Evolutionary conservation across 2,113 vertebrate genomes (phyloP).

Genomic region (Ceratotherium simum): DNA sequence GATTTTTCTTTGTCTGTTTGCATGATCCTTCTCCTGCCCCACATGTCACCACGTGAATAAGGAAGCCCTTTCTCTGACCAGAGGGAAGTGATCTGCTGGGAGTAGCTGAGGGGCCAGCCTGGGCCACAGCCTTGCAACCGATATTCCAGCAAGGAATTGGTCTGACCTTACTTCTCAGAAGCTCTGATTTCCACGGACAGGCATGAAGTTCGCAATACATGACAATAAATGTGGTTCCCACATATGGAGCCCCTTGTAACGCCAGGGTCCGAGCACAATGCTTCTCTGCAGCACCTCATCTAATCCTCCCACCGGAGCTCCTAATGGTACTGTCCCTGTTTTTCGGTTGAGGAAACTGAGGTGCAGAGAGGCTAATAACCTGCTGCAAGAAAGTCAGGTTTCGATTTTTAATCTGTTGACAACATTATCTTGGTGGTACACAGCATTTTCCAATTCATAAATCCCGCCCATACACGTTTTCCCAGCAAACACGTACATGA

Average conservation of each 20-base stretch:
- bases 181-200: background rate
- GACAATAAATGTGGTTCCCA: rapidly evolving
- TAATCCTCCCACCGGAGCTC: rapidly evolving
- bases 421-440: rapidly evolving
- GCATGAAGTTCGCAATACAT: rapidly evolving
- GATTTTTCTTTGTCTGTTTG: background rate
- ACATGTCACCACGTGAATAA: rapidly evolving
- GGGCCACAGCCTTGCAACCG: rapidly evolving
- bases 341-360: background rate
- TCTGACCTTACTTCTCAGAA: background rate
- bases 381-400: background rate
- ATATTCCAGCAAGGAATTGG: rapidly evolving
- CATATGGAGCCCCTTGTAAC: rapidly evolving
- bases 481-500: rapidly evolving
- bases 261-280: background rate
- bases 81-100: background rate
- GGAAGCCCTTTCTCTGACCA: background rate
- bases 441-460: rapidly evolving
- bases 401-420: rapidly evolving
- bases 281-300: rapidly evolving
- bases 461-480: rapidly evolving
- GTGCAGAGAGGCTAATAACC: rapidly evolving
- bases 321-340: rapidly evolving
- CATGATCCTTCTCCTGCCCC: background rate
- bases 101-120: rapidly evolving